Evolutionary conservation across 2,888 invertebrate species (phyloP).

Genomic region (Trachelus tabidus): DNA sequence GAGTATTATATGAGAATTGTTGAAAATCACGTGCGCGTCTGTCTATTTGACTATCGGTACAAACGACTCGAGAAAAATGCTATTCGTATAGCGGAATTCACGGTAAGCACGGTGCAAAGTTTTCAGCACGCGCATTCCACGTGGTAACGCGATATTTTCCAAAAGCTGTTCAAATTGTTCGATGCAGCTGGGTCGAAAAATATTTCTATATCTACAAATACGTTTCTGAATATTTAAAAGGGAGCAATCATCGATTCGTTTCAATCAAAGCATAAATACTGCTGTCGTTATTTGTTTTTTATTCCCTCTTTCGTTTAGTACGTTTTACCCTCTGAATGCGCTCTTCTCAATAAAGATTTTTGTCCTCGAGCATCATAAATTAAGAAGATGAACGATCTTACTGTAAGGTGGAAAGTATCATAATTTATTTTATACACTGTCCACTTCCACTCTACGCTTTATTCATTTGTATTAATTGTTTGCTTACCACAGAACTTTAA

Average conservation of each 20-base stretch:
- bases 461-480: slow-evolving; percentile 11
- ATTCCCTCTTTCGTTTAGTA: not conserved
- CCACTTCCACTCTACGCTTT: not conserved
- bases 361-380: not conserved
- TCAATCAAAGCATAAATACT: not conserved
- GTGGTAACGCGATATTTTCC: not conserved
- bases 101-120: not conserved
- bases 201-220: not conserved
- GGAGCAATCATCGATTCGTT: not conserved
- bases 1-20: not conserved
- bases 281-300: not conserved
- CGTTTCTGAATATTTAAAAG: not conserved
- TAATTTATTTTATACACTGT: slow-evolving; percentile 1
- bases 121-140: not conserved
- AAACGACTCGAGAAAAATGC: not conserved
- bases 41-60: not conserved
- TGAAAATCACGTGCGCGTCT: not conserved
- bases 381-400: not conserved
- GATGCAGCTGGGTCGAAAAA: not conserved
- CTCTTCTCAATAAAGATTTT: not conserved
- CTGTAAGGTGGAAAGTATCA: not conserved
- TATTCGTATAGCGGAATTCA: not conserved
- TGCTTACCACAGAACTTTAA: slow-evolving; percentile 25
- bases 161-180: not conserved
- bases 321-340: not conserved